Base-by-base conservation (phyloP, 2,113 vertebrate genomes). In the Malurus elegans region DNA sequence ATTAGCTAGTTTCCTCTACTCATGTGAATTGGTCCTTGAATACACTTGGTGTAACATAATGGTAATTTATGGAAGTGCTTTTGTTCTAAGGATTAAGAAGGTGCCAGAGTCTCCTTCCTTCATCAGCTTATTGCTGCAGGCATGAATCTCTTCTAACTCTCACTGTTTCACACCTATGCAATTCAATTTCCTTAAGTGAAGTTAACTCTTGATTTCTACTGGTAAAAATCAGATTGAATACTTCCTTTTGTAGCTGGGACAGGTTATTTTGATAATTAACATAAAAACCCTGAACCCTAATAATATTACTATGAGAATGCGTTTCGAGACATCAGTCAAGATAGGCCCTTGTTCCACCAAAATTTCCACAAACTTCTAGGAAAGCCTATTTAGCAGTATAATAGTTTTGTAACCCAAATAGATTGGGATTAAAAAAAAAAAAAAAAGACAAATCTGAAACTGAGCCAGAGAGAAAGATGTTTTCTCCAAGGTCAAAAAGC, bases 41-140 rank as follows among this genome's bases (percentile, higher is more conserved):
- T 57, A 74, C 73, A 67, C 48, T 95, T 61, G 94, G 73, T 4
- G 1, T 75, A 95, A 79, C 65, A 60, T 28, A 86, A 79, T 44
- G 42, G 69, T 84, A 92, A 93, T 95, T 89, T 88, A 85, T 82
- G 65, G 65, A 87, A 86, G 50, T 51, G 66, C 40, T 85, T 93
- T 90, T 91, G 61, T 92, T 93, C 70, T 72, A 93, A 90, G 86
- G 71, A 92, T 92, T 93, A 90, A 60, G 66, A 84, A 73, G 47
- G 54, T 92, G 78, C 54, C 91, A 91, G 72, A 83, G 57, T 69
- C 73, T 69, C 73, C 83, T 89, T 89, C 73, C 83, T 89, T 89
- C 94, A 92, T 92, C 70, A 95, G 14, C 9, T 85, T 91, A 69
- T 12, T 90, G 89, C 84, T 90, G 71, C 74, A 75, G 51, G 62